A percentile compares a stretch with the other conserved stretches of the same genome.
These are phyloP conservation scores for Bombylius major DNA, from an alignment of 2,888 invertebrate genomes.

Conservation along the genomic window DNA sequence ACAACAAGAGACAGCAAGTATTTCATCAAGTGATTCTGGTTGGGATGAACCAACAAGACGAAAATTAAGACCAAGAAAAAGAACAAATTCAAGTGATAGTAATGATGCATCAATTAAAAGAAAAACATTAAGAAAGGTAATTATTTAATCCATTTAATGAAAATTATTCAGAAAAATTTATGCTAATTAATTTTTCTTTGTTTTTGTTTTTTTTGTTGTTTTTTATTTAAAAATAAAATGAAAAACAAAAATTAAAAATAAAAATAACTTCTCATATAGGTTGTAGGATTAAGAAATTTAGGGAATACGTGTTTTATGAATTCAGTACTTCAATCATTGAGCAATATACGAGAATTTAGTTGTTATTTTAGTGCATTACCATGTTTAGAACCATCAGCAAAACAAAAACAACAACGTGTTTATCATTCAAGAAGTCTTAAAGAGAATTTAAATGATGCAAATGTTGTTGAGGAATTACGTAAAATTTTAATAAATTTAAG, in stretches of 20 bases:
- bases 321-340: constrained; percentile 69
- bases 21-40: constrained; percentile 22
- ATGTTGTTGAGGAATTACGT: constrained; percentile 66
- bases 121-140: constrained; percentile 13
- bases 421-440: constrained; percentile 50
- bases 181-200: no score
- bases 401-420: constrained; percentile 33
- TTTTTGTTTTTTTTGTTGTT: no score
- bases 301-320: constrained; percentile 84
- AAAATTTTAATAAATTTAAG: constrained; percentile 63
- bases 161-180: no score
- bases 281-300: constrained; percentile 64
- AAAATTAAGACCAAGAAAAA: constrained; percentile 21
- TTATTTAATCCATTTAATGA: no score
- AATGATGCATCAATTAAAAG: constrained; percentile 12
- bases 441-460: constrained; percentile 51
- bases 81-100: constrained; percentile 23
- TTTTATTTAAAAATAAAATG: no score
- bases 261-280: constrained; percentile 17
- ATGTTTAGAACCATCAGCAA: constrained; percentile 45
- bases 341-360: constrained; percentile 73
- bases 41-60: constrained; percentile 20
- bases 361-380: constrained; percentile 69
- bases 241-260: no score
- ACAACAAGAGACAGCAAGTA: constrained; percentile 22